These are phyloP conservation scores for Dryococelus australis DNA, from an alignment of 2,888 invertebrate species.

Conservation along the genomic window DNA sequence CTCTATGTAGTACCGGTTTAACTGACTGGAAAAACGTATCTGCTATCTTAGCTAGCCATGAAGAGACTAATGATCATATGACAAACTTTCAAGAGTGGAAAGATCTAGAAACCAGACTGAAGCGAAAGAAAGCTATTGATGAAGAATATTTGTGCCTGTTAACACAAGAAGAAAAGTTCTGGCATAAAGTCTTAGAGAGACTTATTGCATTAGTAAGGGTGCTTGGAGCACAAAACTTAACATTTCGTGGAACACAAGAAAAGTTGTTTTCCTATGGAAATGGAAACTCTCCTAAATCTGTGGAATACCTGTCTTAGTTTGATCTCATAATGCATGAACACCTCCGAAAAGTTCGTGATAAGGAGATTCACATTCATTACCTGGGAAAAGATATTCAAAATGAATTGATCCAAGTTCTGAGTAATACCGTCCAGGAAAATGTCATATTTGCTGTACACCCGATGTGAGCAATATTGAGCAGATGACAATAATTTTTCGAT, in stretches of 20 bases:
- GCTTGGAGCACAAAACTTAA: background rate
- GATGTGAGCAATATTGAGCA: no score
- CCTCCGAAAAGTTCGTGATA: no score
- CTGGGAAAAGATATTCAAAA: no score
- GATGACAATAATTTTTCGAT: background rate
- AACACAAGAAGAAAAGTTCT: no score
- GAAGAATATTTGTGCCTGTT: no score
- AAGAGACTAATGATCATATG: background rate
- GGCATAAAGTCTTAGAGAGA: background rate
- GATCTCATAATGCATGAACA: no score
- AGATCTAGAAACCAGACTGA: no score
- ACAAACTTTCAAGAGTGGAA: background rate
- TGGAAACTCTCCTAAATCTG: background rate
- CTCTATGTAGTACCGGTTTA: background rate
- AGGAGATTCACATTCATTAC: no score
- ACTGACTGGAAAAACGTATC: background rate
- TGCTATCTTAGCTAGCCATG: background rate
- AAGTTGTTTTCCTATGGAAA: slow-evolving; percentile 3
- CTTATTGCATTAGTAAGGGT: background rate
- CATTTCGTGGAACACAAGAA: background rate
- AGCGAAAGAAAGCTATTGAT: no score
- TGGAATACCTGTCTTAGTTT: background rate
- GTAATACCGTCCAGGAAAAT: background rate
- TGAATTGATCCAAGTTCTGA: background rate
- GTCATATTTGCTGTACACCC: background rate